phyloP scores from a whole-genome alignment of 1,140 invertebrate genomes.

The Adelges cooleyi region DNA sequence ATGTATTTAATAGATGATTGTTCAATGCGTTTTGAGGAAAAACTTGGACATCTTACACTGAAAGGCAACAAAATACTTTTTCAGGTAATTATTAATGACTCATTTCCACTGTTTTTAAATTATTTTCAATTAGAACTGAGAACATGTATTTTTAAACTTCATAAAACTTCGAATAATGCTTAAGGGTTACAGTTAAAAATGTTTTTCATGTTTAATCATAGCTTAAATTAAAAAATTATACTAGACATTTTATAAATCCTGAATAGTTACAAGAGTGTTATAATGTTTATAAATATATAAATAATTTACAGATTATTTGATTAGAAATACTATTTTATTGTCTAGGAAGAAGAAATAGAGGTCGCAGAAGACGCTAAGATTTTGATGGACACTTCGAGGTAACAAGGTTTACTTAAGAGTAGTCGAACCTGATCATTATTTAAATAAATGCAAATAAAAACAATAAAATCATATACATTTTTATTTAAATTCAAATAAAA shows the following conservation, averaged over 20 bases:
- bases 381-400: conserved; percentile 24
- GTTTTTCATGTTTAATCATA: too few relatives aligned
- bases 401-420: not conserved
- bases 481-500: too few relatives aligned
- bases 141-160: too few relatives aligned
- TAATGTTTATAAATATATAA: too few relatives aligned
- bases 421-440: too few relatives aligned
- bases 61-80: conserved; percentile 30
- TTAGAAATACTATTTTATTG: conserved; percentile 32
- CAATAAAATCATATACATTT: too few relatives aligned
- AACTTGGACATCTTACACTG: conserved; percentile 27
- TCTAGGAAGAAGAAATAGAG: conserved; percentile 29
- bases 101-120: not conserved
- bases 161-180: too few relatives aligned
- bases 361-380: conserved; percentile 28
- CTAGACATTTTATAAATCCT: too few relatives aligned
- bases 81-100: conserved; percentile 28
- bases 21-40: conserved; percentile 22
- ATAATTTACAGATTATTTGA: conserved; percentile 12
- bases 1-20: conserved; percentile 8
- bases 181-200: too few relatives aligned
- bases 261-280: too few relatives aligned
- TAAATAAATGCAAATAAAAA: not conserved
- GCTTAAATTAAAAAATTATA: too few relatives aligned
- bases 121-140: too few relatives aligned